These are phyloP conservation scores for Chydorus sphaericus DNA, from an alignment of 2,888 invertebrate species.

Conservation along the genomic window DNA sequence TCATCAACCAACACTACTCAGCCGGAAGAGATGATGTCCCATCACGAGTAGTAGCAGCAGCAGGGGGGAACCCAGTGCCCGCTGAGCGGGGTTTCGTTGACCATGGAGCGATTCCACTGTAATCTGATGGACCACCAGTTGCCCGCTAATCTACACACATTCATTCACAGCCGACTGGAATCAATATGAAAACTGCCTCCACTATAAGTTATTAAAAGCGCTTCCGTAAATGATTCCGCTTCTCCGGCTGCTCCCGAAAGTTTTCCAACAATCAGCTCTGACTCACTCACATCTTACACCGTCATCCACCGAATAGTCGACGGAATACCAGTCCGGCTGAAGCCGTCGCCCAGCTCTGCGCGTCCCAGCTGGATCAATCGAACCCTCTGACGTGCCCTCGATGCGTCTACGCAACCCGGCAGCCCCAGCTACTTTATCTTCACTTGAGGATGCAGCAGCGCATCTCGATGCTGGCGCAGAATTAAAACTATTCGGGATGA, in stretches of 20 bases:
- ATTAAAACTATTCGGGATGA: too few relatives aligned
- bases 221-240: slow-evolving; percentile 12
- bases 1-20: slow-evolving; percentile 34
- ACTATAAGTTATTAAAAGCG: slow-evolving; percentile 15
- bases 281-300: slow-evolving; percentile 25
- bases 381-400: slow-evolving; percentile 8
- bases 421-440: slow-evolving; percentile 1
- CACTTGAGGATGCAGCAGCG: slow-evolving; percentile 17
- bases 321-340: neutral
- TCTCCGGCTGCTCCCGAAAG: neutral
- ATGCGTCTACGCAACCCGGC: slow-evolving; percentile 10
- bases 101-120: slow-evolving; percentile 43
- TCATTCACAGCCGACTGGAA: slow-evolving; percentile 13
- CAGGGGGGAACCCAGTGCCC: slow-evolving; percentile 36
- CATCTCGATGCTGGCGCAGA: slow-evolving; percentile 20
- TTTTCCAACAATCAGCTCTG: slow-evolving; percentile 25
- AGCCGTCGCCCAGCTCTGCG: too few relatives aligned
- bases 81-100: slow-evolving; percentile 40
- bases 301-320: slow-evolving; percentile 21
- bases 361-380: slow-evolving; percentile 15
- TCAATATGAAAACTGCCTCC: slow-evolving; percentile 30
- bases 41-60: too few relatives aligned
- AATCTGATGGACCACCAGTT: slow-evolving; percentile 45
- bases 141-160: slow-evolving; percentile 24
- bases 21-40: neutral